A percentile compares a stretch with the other conserved stretches of the same genome.
Evolutionary conservation across 2,888 invertebrate genomes (phyloP).

Genomic region (Chaetoderma sp.): DNA sequence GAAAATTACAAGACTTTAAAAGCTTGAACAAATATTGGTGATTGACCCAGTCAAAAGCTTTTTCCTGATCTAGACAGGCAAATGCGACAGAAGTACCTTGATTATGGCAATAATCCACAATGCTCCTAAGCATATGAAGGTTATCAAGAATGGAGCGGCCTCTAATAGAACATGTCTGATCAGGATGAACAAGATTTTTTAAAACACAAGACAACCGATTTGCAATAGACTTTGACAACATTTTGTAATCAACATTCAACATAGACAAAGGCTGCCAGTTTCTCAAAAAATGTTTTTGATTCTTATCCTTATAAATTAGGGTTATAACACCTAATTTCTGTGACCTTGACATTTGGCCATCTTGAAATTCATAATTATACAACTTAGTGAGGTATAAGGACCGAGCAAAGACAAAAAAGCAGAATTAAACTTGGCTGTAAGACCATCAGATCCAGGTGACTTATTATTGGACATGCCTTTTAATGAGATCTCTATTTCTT

Average conservation of each 20-base stretch:
- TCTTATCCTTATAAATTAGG: constrained; percentile 37
- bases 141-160: constrained; percentile 43
- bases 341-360: constrained; percentile 17
- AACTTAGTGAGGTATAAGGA: constrained; percentile 17
- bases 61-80: constrained; percentile 42
- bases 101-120: constrained; percentile 34
- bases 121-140: constrained; percentile 33
- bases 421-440: constrained; percentile 36
- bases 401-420: constrained; percentile 25
- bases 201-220: constrained; percentile 32
- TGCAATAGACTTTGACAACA: constrained; percentile 37
- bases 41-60: constrained; percentile 42
- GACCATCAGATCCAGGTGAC: constrained; percentile 38
- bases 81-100: constrained; percentile 31
- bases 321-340: constrained; percentile 27
- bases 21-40: constrained; percentile 38
- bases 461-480: constrained; percentile 32
- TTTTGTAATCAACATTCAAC: constrained; percentile 40
- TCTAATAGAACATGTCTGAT: constrained; percentile 39
- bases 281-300: constrained; percentile 28
- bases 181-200: constrained; percentile 24
- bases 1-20: constrained; percentile 37
- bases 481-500: constrained; percentile 10
- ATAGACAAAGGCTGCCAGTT: constrained; percentile 41
- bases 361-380: constrained; percentile 15